phyloP scores from a whole-genome alignment of 35 echinoderm and acorn worm species.

The Apostichopus parvimensis region DNA sequence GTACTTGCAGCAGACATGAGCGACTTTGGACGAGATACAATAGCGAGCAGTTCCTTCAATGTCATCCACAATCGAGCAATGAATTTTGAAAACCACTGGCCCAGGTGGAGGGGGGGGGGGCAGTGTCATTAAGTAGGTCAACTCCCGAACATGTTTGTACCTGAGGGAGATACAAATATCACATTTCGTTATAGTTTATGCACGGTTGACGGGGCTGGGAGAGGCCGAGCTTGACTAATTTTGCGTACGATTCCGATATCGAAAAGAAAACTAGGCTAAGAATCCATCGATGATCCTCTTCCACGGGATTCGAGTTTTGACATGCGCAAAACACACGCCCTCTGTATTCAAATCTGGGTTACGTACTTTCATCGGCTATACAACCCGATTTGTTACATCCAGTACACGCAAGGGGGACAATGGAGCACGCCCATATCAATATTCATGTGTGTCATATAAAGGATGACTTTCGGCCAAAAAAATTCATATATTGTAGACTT shows the following conservation, averaged over 20 bases:
- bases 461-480: too few relatives aligned
- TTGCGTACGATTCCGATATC: not conserved
- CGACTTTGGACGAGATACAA: not conserved
- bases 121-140: not conserved
- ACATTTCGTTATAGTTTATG: not conserved
- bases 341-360: not conserved
- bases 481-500: too few relatives aligned
- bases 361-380: not conserved
- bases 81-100: not conserved
- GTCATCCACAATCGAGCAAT: not conserved
- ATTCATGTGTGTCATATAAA: too few relatives aligned
- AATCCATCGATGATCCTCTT: not conserved
- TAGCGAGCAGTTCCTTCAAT: not conserved
- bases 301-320: not conserved
- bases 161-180: not conserved
- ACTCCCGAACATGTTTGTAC: not conserved
- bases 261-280: not conserved
- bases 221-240: not conserved
- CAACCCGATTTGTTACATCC: too few relatives aligned
- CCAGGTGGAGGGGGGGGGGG: not conserved
- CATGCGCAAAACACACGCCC: not conserved
- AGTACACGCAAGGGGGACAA: too few relatives aligned
- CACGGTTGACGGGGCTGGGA: not conserved
- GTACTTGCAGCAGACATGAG: too few relatives aligned
- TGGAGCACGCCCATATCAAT: too few relatives aligned